These are phyloP conservation scores for Galerucella calmariensis DNA, from an alignment of 2,888 invertebrate genomes.

Conservation along the genomic window DNA sequence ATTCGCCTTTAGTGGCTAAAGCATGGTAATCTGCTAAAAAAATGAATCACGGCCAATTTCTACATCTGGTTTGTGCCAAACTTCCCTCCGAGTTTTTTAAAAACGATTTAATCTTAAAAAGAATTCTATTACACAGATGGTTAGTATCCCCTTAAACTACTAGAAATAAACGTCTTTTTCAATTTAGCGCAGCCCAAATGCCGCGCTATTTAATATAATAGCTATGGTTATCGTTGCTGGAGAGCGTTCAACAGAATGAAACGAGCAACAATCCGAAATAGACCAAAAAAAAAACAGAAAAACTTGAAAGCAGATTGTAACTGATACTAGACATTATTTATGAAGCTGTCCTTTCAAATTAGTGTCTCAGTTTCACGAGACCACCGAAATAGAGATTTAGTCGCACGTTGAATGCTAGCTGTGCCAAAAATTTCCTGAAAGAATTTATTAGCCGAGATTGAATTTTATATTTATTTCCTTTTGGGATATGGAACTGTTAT, in stretches of 20 bases:
- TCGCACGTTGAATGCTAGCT: not conserved
- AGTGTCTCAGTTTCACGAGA: constrained; percentile 1
- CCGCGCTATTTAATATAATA: not conserved
- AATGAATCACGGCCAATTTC: too few relatives aligned
- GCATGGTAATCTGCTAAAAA: too few relatives aligned
- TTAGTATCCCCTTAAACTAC: not conserved
- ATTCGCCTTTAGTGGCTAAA: too few relatives aligned
- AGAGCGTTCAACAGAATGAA: constrained; percentile 11
- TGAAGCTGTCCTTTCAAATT: constrained; percentile 10
- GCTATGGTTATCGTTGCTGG: not conserved
- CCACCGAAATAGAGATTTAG: constrained; percentile 8
- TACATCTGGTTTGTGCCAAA: too few relatives aligned
- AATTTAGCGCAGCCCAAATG: not conserved
- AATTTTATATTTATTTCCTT: not conserved
- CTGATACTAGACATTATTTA: constrained; percentile 1
- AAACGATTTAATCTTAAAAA: not conserved
- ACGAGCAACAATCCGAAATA: constrained; percentile 10
- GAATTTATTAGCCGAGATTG: not conserved
- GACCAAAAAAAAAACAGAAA: not conserved
- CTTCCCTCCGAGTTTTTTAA: too few relatives aligned
- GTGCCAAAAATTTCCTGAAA: not conserved
- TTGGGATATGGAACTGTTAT: not conserved
- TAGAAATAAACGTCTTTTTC: not conserved
- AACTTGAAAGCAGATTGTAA: not conserved
- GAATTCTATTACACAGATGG: not conserved